Conservation (phyloP, 2,113 vertebrate genomes). For the Nymphicus hollandicus region DNA sequence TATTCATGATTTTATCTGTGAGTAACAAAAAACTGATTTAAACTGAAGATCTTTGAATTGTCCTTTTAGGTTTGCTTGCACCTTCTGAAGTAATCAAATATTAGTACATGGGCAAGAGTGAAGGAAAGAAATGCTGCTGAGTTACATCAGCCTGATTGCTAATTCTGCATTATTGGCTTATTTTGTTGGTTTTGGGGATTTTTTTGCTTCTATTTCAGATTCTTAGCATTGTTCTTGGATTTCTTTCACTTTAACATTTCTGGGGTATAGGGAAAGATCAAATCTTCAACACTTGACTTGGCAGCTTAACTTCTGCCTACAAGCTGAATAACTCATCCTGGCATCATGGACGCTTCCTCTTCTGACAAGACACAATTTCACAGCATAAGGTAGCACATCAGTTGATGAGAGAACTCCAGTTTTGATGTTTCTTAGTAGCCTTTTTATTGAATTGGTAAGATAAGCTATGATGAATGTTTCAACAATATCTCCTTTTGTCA, state of each 20-base stretch:
- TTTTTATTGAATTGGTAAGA: neutral
- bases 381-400: neutral
- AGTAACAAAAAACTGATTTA: neutral
- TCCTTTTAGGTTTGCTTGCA: neutral
- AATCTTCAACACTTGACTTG: neutral
- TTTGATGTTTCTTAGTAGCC: neutral
- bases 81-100: neutral
- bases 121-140: neutral
- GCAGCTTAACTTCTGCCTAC: neutral
- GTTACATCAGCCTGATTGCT: neutral
- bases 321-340: neutral
- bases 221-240: neutral
- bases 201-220: neutral
- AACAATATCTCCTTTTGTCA: neutral
- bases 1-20: neutral
- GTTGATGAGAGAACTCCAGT: neutral
- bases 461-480: neutral
- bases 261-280: neutral
- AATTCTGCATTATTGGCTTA: neutral
- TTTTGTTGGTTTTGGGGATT: neutral
- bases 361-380: neutral
- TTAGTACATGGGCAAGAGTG: neutral
- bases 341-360: neutral
- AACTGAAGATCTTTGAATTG: neutral
- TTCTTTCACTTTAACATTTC: neutral